phyloP scores from a whole-genome alignment of 2,113 vertebrate genomes.

The Prinia subflava region DNA sequence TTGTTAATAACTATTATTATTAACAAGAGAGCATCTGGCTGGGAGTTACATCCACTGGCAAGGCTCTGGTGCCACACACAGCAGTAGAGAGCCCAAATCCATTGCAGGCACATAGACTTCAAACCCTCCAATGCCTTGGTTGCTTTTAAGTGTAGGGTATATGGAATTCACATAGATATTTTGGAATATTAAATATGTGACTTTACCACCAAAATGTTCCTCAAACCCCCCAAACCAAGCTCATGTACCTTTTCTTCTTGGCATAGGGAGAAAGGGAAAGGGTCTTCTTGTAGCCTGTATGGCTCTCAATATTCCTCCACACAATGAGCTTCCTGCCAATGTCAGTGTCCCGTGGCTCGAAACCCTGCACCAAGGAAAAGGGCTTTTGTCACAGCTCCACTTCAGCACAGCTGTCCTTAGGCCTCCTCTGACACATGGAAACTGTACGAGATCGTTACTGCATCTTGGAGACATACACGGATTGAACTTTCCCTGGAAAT shows the following conservation, averaged over 20 bases:
- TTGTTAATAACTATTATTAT: background rate
- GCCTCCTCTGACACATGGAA: background rate
- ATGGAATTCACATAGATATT: background rate
- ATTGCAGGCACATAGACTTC: background rate
- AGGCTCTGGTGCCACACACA: background rate
- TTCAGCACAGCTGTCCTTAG: background rate
- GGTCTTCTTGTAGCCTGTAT: slow-evolving; percentile 84
- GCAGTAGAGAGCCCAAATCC: background rate
- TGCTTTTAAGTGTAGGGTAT: fast-evolving
- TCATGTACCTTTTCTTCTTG: slow-evolving; percentile 74
- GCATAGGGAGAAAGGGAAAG: slow-evolving; percentile 80
- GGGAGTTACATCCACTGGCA: background rate
- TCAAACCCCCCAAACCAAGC: background rate
- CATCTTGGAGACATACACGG: background rate
- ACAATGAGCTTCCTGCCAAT: slow-evolving; percentile 84
- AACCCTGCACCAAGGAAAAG: slow-evolving; percentile 78
- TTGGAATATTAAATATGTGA: background rate
- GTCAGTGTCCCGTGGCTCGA: slow-evolving; percentile 90
- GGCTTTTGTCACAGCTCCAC: background rate
- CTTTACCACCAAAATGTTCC: background rate
- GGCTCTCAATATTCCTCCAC: slow-evolving; percentile 83
- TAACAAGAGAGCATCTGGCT: background rate
- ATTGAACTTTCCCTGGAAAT: background rate
- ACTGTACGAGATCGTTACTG: background rate
- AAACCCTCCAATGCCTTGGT: background rate